These are phyloP conservation scores for Umimayanthus kanabou DNA, from an alignment of 92 coral and sea anemone species.

Conservation along the genomic window DNA sequence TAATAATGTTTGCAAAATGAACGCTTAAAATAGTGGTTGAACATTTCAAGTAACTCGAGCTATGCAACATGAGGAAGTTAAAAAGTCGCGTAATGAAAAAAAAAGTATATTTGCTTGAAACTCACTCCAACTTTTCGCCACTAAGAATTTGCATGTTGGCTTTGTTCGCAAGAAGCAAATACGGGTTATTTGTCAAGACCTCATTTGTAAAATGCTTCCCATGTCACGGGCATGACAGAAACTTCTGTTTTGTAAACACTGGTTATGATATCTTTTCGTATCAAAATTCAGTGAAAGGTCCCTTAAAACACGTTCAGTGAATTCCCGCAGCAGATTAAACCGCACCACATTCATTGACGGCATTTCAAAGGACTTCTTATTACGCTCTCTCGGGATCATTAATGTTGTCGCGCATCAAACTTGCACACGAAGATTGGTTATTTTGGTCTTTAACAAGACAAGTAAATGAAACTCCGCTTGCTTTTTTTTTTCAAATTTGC, in stretches of 20 bases:
- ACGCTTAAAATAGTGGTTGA: conserved; percentile 22
- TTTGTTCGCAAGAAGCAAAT: conserved; percentile 71
- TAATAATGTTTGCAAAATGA: conserved; percentile 49
- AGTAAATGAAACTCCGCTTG: not conserved
- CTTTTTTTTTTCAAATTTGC: not conserved
- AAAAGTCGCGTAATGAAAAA: conserved; percentile 2
- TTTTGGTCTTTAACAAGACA: not conserved
- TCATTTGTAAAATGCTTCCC: conserved; percentile 55
- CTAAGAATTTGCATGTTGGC: conserved; percentile 84
- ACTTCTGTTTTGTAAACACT: conserved; percentile 62
- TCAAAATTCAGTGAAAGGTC: conserved; percentile 57
- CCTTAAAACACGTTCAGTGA: conserved; percentile 51
- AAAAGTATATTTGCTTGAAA: conserved; percentile 32
- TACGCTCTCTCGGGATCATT: conserved; percentile 16
- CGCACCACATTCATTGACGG: conserved; percentile 29
- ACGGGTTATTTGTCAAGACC: conserved; percentile 51
- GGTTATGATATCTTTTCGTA: conserved; percentile 53
- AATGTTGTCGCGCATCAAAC: conserved; percentile 2
- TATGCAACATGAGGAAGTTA: not conserved
- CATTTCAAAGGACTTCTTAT: conserved; percentile 15
- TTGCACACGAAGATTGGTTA: not conserved
- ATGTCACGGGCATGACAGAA: conserved; percentile 52
- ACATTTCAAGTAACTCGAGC: conserved; percentile 21
- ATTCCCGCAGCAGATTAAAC: conserved; percentile 49
- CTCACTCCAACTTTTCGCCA: conserved; percentile 27